Percentiles rank a stretch among this genome's conserved stretches.
Conservation (phyloP, 2,888 invertebrate genomes). For the Lasioglossum vierecki region DNA sequence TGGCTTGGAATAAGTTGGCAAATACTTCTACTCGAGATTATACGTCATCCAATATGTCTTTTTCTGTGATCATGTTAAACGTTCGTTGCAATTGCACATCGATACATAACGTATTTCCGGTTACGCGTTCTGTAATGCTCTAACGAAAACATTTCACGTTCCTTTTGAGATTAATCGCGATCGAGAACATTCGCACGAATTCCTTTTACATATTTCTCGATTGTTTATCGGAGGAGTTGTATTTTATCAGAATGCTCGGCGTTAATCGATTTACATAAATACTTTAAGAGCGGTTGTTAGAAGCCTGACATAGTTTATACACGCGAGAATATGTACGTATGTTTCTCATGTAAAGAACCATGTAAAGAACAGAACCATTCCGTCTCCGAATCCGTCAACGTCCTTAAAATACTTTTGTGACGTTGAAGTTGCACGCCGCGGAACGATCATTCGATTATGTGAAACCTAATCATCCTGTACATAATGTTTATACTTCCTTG, state of each 20-base stretch:
- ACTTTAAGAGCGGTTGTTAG: conserved; percentile 40
- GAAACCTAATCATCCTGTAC: conserved; percentile 45
- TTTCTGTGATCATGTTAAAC: conserved; percentile 21
- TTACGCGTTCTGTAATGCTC: background rate
- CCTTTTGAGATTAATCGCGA: background rate
- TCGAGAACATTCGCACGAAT: conserved; percentile 22
- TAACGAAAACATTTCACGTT: background rate
- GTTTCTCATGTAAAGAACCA: conserved; percentile 42
- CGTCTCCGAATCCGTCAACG: conserved; percentile 38
- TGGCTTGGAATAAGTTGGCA: conserved; percentile 29
- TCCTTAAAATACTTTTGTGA: conserved; percentile 43
- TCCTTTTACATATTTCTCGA: conserved; percentile 41
- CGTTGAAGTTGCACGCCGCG: conserved; percentile 45
- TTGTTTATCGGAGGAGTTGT: conserved; percentile 42
- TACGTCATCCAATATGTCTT: conserved; percentile 11
- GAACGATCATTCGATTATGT: conserved; percentile 60
- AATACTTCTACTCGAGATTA: conserved; percentile 23
- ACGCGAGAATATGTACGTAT: conserved; percentile 43
- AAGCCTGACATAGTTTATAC: conserved; percentile 54
- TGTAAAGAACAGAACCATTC: conserved; percentile 30
- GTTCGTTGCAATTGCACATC: conserved; percentile 26
- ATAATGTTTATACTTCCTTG: conserved; percentile 60
- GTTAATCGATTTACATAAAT: conserved; percentile 37
- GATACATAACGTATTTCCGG: background rate
- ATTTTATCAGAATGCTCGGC: conserved; percentile 25